Evolutionary conservation across 2,888 invertebrate species (phyloP).

Genomic region (Odontothrips loti): DNA sequence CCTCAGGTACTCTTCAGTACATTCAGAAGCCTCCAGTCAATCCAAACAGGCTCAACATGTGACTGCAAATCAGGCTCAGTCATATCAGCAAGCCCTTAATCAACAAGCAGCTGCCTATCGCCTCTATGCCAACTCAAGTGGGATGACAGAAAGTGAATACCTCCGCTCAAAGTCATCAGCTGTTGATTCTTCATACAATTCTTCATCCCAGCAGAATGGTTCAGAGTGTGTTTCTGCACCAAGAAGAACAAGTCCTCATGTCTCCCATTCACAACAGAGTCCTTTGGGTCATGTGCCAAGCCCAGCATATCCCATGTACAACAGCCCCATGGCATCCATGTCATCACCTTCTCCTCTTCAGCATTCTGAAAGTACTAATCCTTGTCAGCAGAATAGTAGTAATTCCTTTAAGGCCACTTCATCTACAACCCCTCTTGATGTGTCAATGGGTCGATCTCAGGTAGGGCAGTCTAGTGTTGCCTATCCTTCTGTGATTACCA

Average conservation of each 20-base stretch:
- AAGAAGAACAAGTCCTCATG: slow-evolving; percentile 63
- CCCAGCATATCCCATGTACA: slow-evolving; percentile 78
- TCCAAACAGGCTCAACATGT: background rate
- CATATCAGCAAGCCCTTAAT: background rate
- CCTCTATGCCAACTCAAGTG: slow-evolving; percentile 34
- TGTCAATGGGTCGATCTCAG: slow-evolving; percentile 60
- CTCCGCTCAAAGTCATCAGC: slow-evolving; percentile 8
- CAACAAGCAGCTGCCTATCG: slow-evolving; percentile 31
- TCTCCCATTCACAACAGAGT: slow-evolving; percentile 66
- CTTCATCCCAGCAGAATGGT: slow-evolving; percentile 58
- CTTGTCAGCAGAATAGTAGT: slow-evolving; percentile 34
- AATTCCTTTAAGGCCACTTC: slow-evolving; percentile 49
- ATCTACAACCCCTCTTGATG: slow-evolving; percentile 66
- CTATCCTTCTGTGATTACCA: slow-evolving; percentile 78
- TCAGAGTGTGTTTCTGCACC: slow-evolving; percentile 64
- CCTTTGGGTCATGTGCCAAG: slow-evolving; percentile 70
- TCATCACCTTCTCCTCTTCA: slow-evolving; percentile 64
- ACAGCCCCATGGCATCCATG: slow-evolving; percentile 74
- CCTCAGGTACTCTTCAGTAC: slow-evolving; percentile 17
- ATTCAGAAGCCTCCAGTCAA: background rate
- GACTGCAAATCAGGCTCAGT: slow-evolving; percentile 16
- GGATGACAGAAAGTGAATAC: background rate
- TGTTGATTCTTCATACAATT: slow-evolving; percentile 54
- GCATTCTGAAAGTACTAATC: slow-evolving; percentile 47
- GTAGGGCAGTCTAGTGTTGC: slow-evolving; percentile 58